Evolutionary conservation across 2,113 vertebrate genomes (phyloP).

Genomic region (Podarcis cretensis): DNA sequence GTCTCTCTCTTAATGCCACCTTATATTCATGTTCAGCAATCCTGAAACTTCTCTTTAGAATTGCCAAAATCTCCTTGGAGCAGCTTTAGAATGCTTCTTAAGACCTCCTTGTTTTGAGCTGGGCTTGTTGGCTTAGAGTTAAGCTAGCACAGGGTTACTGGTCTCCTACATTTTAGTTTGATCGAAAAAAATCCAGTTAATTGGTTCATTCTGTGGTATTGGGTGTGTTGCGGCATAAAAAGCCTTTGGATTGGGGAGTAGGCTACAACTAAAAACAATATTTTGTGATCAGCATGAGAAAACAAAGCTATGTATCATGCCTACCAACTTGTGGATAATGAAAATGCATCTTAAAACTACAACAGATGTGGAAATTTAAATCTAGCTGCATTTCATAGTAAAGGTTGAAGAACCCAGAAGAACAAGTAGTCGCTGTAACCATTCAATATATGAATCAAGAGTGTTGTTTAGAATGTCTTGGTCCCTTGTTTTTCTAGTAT

Average conservation of each 20-base stretch:
- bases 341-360: neutral
- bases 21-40: neutral
- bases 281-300: neutral
- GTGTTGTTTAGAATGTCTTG: neutral
- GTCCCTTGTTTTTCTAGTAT: neutral
- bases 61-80: neutral
- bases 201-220: neutral
- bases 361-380: neutral
- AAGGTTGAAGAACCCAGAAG: neutral
- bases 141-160: neutral
- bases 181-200: neutral
- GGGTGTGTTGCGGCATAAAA: neutral
- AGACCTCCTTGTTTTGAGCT: neutral
- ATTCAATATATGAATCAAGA: neutral
- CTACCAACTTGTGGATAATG: neutral
- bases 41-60: neutral
- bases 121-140: neutral
- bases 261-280: neutral
- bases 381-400: neutral
- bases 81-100: slow-evolving; percentile 2
- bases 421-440: neutral
- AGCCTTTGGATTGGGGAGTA: neutral
- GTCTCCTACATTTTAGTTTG: neutral
- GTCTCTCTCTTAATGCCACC: neutral
- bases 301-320: neutral